These are phyloP conservation scores for Drosophila truncata DNA, from an alignment of 1,140 invertebrate species.

Conservation along the genomic window DNA sequence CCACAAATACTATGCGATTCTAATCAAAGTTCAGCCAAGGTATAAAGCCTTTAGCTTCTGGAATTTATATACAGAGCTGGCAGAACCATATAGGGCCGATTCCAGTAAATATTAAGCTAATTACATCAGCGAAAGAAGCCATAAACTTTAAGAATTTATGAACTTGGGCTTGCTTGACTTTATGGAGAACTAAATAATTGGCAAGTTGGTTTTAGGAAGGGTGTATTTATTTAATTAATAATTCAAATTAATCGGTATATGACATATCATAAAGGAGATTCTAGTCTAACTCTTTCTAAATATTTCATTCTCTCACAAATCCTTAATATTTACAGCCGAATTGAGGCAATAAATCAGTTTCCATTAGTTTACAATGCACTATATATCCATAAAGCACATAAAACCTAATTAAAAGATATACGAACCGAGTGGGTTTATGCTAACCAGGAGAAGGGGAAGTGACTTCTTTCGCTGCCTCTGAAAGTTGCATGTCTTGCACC, in stretches of 20 bases:
- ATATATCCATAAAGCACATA: background rate
- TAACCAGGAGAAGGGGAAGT: background rate
- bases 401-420: background rate
- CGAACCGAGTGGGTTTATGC: background rate
- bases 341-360: background rate
- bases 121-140: background rate
- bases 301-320: background rate
- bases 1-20: background rate
- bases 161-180: background rate
- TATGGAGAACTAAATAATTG: background rate
- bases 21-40: background rate
- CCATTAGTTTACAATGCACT: background rate
- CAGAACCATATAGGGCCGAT: background rate
- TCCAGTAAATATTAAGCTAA: constrained; percentile 8
- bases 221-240: background rate
- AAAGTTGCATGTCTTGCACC: background rate
- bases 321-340: background rate
- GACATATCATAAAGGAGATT: background rate
- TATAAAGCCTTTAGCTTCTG: background rate
- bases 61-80: constrained; percentile 3
- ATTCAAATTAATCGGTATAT: background rate
- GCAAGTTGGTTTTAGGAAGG: background rate
- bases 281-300: background rate
- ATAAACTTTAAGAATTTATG: background rate
- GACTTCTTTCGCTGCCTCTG: background rate